Percentiles rank a stretch among this genome's conserved stretches.
phyloP scores from a whole-genome alignment of 1,140 invertebrate genomes.

The Apolygus lucorum region DNA sequence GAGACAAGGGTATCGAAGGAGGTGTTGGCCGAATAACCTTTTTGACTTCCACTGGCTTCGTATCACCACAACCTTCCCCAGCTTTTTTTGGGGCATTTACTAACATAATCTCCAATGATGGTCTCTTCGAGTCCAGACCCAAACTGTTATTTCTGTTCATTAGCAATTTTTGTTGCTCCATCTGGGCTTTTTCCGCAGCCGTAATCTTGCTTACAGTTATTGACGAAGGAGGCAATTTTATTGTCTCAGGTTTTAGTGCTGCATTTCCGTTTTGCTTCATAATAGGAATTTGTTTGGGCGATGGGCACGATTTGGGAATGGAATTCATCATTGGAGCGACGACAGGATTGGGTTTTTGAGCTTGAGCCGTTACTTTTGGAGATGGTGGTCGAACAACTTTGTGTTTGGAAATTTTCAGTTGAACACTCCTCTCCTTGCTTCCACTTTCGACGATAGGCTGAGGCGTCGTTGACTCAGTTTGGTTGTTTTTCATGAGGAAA shows the following conservation, averaged over 20 bases:
- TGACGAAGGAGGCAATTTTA: conserved; percentile 33
- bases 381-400: not conserved
- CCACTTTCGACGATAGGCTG: not conserved
- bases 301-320: conserved; percentile 6
- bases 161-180: conserved; percentile 34
- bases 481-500: not conserved
- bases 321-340: not conserved
- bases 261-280: conserved; percentile 30
- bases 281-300: conserved; percentile 26
- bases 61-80: not conserved
- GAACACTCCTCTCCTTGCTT: not conserved
- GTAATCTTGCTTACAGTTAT: conserved; percentile 36
- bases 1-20: conserved; percentile 20
- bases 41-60: conserved; percentile 19
- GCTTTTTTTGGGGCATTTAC: conserved; percentile 32
- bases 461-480: too few species aligned
- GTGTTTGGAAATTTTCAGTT: not conserved
- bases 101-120: conserved; percentile 36
- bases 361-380: not conserved
- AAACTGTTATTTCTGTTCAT: conserved; percentile 26
- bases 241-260: conserved; percentile 27
- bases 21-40: conserved; percentile 23
- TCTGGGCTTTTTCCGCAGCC: conserved; percentile 33
- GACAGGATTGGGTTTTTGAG: conserved; percentile 1
- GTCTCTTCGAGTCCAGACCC: conserved; percentile 30